Base-by-base conservation (phyloP, 2,888 invertebrate genomes). In the Pycnomerus fuliginosus region DNA sequence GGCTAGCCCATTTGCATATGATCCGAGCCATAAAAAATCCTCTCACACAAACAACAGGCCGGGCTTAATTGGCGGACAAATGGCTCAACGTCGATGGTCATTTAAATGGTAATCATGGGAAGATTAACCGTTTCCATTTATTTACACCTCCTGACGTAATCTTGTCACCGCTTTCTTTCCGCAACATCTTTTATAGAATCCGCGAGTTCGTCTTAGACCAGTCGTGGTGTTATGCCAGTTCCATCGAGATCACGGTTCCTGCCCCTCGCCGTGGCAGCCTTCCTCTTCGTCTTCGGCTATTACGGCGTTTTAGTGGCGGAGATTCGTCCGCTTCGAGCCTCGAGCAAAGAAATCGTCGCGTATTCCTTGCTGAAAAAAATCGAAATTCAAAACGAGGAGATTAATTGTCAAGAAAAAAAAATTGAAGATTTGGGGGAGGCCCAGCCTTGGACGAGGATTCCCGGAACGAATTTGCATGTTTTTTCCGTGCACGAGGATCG, bases 101-200 rank as follows among this genome's bases (percentile, higher is more conserved):
- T 35, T 28, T 42, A 35, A 42, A 42, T 35, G 29, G 28, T 16
- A 42, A 42, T 42, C 16, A 12, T 43, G 36, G 31, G 36, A 41
- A 34, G 33, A 42, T 31, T 31, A 36, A 43, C 42, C 30, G 42
- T 43, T 42, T 17, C 14, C 17, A 31, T 34, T 17, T 34, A 36
- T 43, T 36, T 43, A 36, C 44, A 44, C 38, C 28, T 44, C 15
- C 42, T 44, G 44, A 44, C 44, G 44, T 33, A 44, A 44, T 44
- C 33, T 38, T 44, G 44, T 44, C 44, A 44, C 44, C 38, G 38
- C 34, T 20, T 41, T 29, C 30, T 42, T 35, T 22, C 34, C 14
- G 28, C n/a, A n/a, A n/a, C n/a, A n/a, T n/a, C n/a, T n/a, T n/a
- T n/a, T n/a, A n/a, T n/a, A n/a, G n/a, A n/a, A n/a, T n/a, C n/a